phyloP scores from a whole-genome alignment of 2,797 vertebrate species.

The Arnoldichthys spilopterus region DNA sequence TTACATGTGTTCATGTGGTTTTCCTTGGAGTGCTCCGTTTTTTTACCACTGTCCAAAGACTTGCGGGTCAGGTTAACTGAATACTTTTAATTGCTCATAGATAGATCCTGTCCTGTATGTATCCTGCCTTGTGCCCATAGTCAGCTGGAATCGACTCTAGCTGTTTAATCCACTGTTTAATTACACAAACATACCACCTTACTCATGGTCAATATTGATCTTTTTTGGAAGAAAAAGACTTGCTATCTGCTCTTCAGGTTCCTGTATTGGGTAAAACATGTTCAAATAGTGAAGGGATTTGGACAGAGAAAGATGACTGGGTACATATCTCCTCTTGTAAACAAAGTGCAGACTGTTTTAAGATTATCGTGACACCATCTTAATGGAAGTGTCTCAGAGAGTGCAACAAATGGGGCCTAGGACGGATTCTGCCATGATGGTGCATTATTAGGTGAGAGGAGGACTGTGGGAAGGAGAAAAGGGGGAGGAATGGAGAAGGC shows the following conservation, averaged over 20 bases:
- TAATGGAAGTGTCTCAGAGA: slow-evolving; percentile 72
- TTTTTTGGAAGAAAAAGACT: neutral
- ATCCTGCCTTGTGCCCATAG: too few relatives aligned
- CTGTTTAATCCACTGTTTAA: too few relatives aligned
- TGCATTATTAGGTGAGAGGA: slow-evolving; percentile 27
- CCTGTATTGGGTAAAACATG: slow-evolving; percentile 19
- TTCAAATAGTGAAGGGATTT: slow-evolving; percentile 22
- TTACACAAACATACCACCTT: too few relatives aligned
- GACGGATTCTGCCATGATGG: neutral
- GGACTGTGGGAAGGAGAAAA: slow-evolving; percentile 8
- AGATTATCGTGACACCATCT: slow-evolving; percentile 76
- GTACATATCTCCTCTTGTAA: slow-evolving; percentile 60
- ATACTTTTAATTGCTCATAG: too few relatives aligned
- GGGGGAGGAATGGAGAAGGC: slow-evolving; percentile 33
- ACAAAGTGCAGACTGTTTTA: slow-evolving; percentile 63
- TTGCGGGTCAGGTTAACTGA: too few relatives aligned
- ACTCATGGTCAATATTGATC: neutral
- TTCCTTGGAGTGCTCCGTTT: too few relatives aligned
- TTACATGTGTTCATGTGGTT: too few relatives aligned
- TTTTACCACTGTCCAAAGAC: too few relatives aligned
- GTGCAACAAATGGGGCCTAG: slow-evolving; percentile 66
- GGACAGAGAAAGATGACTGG: slow-evolving; percentile 34
- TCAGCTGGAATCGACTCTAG: too few relatives aligned
- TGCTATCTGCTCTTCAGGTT: slow-evolving; percentile 36
- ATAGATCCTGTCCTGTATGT: too few relatives aligned